Evolutionary conservation across 2,113 vertebrate genomes (phyloP).

Genomic region (Lophura nycthemera): DNA sequence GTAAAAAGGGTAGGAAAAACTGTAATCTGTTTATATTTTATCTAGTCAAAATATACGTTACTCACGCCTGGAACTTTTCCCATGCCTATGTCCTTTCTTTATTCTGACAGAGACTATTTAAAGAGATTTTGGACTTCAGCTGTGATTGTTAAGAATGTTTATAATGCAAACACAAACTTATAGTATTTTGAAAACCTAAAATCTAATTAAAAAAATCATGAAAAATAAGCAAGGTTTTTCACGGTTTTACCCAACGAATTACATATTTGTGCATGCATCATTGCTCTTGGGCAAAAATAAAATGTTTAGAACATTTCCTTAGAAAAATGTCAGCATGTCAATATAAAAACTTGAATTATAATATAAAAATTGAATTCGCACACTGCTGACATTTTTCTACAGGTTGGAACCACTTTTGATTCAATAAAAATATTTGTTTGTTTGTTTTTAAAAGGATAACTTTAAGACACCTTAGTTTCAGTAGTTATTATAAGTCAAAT

Average conservation of each 20-base stretch:
- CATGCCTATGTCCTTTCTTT: too few relatives aligned
- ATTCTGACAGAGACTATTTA: not conserved
- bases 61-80: not conserved
- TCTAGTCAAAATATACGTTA: not conserved
- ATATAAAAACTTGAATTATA: not conserved
- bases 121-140: not conserved
- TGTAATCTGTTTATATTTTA: not conserved
- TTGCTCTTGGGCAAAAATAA: not conserved
- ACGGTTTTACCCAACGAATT: not conserved
- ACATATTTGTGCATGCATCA: not conserved
- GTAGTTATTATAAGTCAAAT: not conserved
- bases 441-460: not conserved
- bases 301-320: not conserved
- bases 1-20: not conserved
- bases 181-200: not conserved
- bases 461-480: not conserved
- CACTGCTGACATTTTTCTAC: not conserved
- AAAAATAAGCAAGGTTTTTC: not conserved
- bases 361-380: not conserved
- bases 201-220: not conserved
- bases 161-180: not conserved
- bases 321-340: not conserved
- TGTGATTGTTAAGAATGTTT: not conserved
- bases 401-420: not conserved
- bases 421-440: not conserved